These are phyloP conservation scores for Alectura lathami DNA, from an alignment of 2,113 vertebrate species.

Conservation along the genomic window DNA sequence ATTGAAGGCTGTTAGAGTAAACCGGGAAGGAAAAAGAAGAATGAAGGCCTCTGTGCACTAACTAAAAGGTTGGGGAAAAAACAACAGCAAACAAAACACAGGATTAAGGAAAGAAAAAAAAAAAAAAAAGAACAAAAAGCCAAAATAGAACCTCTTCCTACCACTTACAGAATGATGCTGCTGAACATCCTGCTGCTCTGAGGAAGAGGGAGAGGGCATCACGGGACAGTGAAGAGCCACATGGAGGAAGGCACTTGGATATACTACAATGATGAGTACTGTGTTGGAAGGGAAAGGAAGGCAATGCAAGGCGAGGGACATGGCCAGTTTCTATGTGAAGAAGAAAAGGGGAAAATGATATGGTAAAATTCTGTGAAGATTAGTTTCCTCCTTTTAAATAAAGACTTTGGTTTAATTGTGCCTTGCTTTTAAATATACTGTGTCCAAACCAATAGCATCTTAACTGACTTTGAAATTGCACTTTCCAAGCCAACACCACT, in stretches of 20 bases:
- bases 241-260: not conserved
- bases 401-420: not conserved
- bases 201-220: not conserved
- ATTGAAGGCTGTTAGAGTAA: not conserved
- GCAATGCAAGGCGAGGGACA: not conserved
- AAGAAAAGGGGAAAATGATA: not conserved
- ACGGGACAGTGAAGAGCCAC: not conserved
- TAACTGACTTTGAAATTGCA: not conserved
- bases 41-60: not conserved
- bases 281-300: not conserved
- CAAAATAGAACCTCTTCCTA: not conserved
- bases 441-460: not conserved
- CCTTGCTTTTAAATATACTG: not conserved
- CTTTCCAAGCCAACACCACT: not conserved
- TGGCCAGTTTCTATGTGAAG: not conserved
- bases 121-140: not conserved
- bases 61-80: not conserved
- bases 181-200: not conserved
- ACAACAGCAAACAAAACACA: not conserved
- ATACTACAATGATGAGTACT: not conserved
- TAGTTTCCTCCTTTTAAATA: not conserved
- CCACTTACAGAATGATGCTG: not conserved
- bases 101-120: not conserved
- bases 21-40: slow-evolving; percentile 17
- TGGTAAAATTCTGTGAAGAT: not conserved